Base-by-base conservation (phyloP, 2,113 vertebrate genomes). In the Podocnemis expansa region DNA sequence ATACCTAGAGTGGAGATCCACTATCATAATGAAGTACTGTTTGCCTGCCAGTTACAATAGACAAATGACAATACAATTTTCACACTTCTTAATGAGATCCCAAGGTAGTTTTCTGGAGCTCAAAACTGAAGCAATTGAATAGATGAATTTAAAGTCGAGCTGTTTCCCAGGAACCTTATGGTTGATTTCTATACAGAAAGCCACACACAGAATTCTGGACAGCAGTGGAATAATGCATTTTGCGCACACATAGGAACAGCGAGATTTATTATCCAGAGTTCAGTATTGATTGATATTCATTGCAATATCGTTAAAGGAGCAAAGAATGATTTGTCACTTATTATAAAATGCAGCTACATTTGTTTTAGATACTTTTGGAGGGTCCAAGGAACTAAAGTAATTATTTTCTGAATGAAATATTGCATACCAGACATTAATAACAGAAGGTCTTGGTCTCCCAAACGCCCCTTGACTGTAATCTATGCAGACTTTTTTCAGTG, bases 31-130 rank as follows among this genome's bases (percentile, higher is more conserved):
- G 75, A 91, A 93, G 88, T 85, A 96, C 58, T 82, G 51, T 92
- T 94, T 93, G 45, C 94, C 92, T 98, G 95, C 83, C 82, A 96
- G 93, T 93, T 90, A 96, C 55, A 97, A 94, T 4, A 97, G 94
- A 96, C 75, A 97, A 95, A 96, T 94, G 93, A 96, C 96, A 98
- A 97, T 96, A 85, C 93, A 97, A 97, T 96, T 96, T 96, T 97
- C 92, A 84, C 88, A 96, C 90, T 95, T 96, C 85, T 94, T 98
- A 97, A 97, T 97, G 96, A 98, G 96, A 96, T 95, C 95, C 96
- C 97, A 95, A 85, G 95, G 87, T 96, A 96, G 38, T 89, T 93
- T 54, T 92, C 89, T 87, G 90, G 27, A 94, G 79, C 80, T 97
- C 90, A 87, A 97, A 97, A 94, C 85, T 52, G 56, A 95, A 97